Evolutionary conservation across 2,113 vertebrate genomes (phyloP).

Genomic region (Muntiacus muntjak): DNA sequence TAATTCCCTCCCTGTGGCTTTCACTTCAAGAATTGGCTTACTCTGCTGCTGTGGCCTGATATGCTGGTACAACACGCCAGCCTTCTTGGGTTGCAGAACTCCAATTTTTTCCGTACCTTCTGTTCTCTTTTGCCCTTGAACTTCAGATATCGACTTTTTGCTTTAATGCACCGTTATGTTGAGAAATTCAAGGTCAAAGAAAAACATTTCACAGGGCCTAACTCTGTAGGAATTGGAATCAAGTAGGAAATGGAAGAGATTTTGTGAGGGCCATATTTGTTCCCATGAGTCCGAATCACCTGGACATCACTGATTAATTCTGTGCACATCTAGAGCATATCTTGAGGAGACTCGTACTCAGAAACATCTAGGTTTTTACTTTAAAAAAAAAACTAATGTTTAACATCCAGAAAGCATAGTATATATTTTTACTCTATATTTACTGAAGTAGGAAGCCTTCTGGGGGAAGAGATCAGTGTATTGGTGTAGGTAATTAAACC

Average conservation of each 20-base stretch:
- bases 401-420: neutral
- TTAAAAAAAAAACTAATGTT: neutral
- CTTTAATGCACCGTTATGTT: neutral
- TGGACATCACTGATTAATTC: neutral
- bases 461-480: neutral
- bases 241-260: neutral
- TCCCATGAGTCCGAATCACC: neutral
- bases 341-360: neutral
- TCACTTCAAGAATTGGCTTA: conserved; percentile 40
- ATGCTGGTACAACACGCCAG: neutral
- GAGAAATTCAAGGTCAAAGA: conserved; percentile 32
- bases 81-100: conserved; percentile 51
- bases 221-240: neutral
- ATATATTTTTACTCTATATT: neutral
- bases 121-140: conserved; percentile 62
- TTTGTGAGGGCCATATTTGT: neutral
- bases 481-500: neutral
- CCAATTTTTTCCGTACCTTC: conserved; percentile 28
- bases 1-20: conserved; percentile 62
- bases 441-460: neutral
- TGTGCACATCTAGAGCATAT: neutral
- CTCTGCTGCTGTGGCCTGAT: conserved; percentile 44
- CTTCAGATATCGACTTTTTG: conserved; percentile 45
- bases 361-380: neutral
- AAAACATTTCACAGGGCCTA: conserved; percentile 1